Evolutionary conservation across 2,113 vertebrate species (phyloP).

Genomic region (Cyanoderma ruficeps): DNA sequence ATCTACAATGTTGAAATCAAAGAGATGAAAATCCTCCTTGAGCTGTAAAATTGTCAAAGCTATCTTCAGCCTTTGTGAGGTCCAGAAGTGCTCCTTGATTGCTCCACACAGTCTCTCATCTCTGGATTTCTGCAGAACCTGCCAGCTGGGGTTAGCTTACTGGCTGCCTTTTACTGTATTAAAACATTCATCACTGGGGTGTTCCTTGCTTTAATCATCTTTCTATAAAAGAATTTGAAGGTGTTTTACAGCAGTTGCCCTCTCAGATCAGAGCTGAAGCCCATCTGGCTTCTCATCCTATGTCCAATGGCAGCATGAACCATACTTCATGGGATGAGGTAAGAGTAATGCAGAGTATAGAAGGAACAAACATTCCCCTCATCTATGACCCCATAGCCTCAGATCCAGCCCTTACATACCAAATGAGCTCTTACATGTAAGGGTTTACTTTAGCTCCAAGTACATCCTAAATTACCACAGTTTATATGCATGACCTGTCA

Average conservation of each 20-base stretch:
- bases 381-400: neutral
- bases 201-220: neutral
- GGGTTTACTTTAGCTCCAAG: neutral
- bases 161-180: neutral
- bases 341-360: neutral
- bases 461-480: neutral
- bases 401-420: neutral
- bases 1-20: neutral
- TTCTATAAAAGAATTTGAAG: neutral
- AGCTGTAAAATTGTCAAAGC: neutral
- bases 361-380: neutral
- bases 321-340: neutral
- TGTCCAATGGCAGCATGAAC: neutral
- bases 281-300: neutral
- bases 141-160: neutral
- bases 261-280: neutral
- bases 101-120: neutral
- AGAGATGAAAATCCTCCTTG: neutral
- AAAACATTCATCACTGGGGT: neutral
- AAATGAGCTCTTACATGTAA: neutral
- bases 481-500: neutral
- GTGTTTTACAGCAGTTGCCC: neutral
- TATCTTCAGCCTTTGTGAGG: neutral
- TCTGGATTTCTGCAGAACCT: neutral
- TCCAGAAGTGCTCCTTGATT: neutral